Evolutionary conservation across 2,888 invertebrate species (phyloP), one percentile per base, ranked within the genome.

Genomic region (Chironomus tentans): DNA sequence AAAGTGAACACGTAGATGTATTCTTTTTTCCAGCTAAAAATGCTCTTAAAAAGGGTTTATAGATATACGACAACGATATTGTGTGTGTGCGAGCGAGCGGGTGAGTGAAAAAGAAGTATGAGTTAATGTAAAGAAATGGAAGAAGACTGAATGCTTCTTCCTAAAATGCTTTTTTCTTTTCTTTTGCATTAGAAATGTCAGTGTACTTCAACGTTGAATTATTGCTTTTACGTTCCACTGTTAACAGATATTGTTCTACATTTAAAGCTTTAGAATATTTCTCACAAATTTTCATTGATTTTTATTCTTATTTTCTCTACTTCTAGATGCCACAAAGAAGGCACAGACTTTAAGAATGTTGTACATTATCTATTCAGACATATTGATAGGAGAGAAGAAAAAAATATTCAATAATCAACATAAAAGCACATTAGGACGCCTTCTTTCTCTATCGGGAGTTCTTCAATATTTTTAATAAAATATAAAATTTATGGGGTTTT

Each of bases 391-490:
- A 56, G n/a, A 56, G 18, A 18, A 1, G n/a, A 6, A 18, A 15
- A 50, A 50, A 6, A 50, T 7, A 56, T 7, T 15, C 18, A 56
- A 70, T 70, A 70, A 70, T 70, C 70, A 70, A 21, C 70, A 70
- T 70, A 70, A 70, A 70, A 70, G 13, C 18, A 69, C 22, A 38
- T 69, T 56, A 56, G 56, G 15, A 56, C 7, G 56, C 56, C 56
- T 56, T 56, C 18, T n/a, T 15, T 56, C n/a, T 56, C 15, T 56
- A 18, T 56, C 10, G 38, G 38, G 38, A 38, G 38, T 38, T 56
- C 56, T 56, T 56, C 56, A 18, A 56, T 56, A 56, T 56, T 13
- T n/a, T n/a, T n/a, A 15, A 56, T 18, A 56, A 56, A 56, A 56
- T 13, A 56, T 56, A 7, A 56, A 56, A 56, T 56, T 56, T 56